phyloP scores from a whole-genome alignment of 2,113 vertebrate genomes.

The Puffinus mauretanicus region DNA sequence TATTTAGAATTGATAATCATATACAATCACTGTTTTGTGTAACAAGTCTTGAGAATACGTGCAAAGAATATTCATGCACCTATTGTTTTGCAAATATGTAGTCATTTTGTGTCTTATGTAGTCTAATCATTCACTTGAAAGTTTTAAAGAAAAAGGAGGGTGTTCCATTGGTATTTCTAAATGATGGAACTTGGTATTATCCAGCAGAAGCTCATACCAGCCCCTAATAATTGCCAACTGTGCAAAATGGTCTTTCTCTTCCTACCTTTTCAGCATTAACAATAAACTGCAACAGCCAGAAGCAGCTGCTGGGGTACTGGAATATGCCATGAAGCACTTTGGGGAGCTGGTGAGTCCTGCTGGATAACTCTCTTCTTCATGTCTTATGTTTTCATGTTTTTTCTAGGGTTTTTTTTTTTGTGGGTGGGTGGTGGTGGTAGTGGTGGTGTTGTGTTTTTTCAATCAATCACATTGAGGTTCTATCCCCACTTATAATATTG shows the following conservation, averaged over 20 bases:
- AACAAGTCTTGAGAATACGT: not conserved
- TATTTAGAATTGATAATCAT: not conserved
- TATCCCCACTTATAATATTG: not conserved
- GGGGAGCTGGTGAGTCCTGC: constrained; percentile 90
- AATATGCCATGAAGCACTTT: constrained; percentile 99
- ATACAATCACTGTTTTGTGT: not conserved
- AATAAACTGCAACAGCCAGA: constrained; percentile 99
- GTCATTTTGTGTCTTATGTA: not conserved
- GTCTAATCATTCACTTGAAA: not conserved
- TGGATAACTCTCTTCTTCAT: not conserved
- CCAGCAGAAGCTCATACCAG: not conserved
- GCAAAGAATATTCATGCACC: not conserved
- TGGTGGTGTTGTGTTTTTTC: not conserved
- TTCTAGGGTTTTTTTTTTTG: not conserved
- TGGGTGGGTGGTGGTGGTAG: not conserved
- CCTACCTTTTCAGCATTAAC: constrained; percentile 86
- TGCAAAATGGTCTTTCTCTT: constrained; percentile 13
- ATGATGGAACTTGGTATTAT: not conserved
- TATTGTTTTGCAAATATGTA: not conserved
- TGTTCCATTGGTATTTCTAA: not conserved
- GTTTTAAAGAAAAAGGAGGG: not conserved
- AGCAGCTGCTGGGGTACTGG: constrained; percentile 93
- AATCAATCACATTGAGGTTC: fast-evolving
- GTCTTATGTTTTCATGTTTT: not conserved
- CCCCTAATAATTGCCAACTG: not conserved